Evolutionary conservation across 2,113 vertebrate species (phyloP).

Genomic region (Mustela lutreola): DNA sequence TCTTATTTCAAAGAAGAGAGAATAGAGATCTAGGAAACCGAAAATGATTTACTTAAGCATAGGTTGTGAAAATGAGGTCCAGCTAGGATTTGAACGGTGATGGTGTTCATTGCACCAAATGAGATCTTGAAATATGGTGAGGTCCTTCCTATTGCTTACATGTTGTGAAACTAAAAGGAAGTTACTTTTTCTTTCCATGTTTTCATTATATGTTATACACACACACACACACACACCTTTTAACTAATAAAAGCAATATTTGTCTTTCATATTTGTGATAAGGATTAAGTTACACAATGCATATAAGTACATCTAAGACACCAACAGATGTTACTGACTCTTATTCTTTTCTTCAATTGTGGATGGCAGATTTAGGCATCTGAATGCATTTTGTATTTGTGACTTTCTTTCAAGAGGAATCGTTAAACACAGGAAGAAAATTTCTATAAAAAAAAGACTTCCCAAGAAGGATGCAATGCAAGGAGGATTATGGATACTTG

Average conservation of each 20-base stretch:
- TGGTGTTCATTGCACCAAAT: neutral
- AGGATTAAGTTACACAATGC: conserved; percentile 19
- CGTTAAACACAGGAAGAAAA: neutral
- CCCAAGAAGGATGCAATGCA: neutral
- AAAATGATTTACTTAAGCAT: conserved; percentile 31
- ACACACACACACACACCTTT: no score
- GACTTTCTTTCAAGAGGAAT: conserved; percentile 42
- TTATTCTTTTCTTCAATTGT: conserved; percentile 6
- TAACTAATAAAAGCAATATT: conserved; percentile 20
- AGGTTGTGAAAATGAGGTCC: neutral
- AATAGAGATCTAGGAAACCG: neutral
- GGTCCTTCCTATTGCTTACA: neutral
- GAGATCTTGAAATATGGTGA: neutral
- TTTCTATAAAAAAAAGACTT: neutral
- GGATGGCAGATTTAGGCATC: neutral
- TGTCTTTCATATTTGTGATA: conserved; percentile 4
- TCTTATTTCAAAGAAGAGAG: neutral
- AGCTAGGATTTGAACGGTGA: conserved; percentile 18
- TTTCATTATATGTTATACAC: neutral
- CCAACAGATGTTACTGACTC: conserved; percentile 34
- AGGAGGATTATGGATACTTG: neutral
- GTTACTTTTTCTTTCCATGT: conserved; percentile 26
- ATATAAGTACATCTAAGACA: conserved; percentile 11
- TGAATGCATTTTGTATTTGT: neutral
- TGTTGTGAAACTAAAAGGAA: neutral